Conservation (phyloP, 2,797 vertebrate species). For the Falco naumanni region DNA sequence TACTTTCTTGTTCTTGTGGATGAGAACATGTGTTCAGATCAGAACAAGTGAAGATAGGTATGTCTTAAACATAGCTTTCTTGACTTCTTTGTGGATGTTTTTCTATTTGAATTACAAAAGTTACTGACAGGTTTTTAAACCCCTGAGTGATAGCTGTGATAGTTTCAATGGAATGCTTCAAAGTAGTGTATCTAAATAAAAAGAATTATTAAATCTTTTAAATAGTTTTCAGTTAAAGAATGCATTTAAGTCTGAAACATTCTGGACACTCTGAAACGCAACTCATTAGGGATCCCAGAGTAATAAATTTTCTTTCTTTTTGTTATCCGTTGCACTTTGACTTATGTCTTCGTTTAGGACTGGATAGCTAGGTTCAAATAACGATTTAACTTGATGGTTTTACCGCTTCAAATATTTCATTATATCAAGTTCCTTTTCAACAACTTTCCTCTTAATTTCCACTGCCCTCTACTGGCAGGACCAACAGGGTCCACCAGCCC, state of each 20-base stretch:
- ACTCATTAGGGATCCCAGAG: too few species aligned
- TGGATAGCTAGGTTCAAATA: not conserved
- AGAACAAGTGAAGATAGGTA: accelerated
- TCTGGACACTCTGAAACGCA: not conserved
- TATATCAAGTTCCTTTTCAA: not conserved
- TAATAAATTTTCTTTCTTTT: accelerated
- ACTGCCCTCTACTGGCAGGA: slow-evolving; percentile 62
- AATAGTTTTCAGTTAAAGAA: not conserved
- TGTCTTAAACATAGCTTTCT: not conserved
- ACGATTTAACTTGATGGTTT: not conserved
- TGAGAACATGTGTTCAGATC: not conserved
- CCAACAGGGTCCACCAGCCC: not conserved
- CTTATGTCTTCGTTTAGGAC: not conserved
- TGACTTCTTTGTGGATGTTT: not conserved
- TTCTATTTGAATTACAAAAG: not conserved
- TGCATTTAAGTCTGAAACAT: not conserved
- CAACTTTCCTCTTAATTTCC: slow-evolving; percentile 42
- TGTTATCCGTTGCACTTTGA: not conserved
- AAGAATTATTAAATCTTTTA: not conserved
- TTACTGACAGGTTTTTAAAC: not conserved
- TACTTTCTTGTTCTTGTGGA: not conserved
- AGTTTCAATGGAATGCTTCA: not conserved
- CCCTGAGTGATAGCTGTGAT: not conserved
- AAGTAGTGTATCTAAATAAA: not conserved
- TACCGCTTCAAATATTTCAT: not conserved